These are phyloP conservation scores for Bicyclus anynana DNA, from an alignment of 1,140 invertebrate genomes.

Conservation along the genomic window DNA sequence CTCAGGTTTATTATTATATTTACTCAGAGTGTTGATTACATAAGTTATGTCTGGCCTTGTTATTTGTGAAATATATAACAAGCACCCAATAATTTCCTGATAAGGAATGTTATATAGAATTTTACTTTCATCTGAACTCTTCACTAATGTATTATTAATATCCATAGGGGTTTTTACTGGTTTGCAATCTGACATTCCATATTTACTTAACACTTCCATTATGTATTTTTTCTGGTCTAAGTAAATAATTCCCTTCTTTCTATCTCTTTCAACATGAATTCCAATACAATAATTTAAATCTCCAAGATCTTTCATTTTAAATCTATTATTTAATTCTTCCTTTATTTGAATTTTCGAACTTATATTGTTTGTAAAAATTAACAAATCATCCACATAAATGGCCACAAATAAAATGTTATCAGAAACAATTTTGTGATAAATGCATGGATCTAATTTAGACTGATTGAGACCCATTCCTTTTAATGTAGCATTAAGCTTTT, in stretches of 20 bases:
- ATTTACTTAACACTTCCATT: slow-evolving; percentile 29
- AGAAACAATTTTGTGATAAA: slow-evolving; percentile 26
- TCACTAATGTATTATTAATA: slow-evolving; percentile 16
- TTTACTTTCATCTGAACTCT: slow-evolving; percentile 39
- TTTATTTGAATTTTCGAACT: slow-evolving; percentile 19
- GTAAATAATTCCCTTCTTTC: slow-evolving; percentile 23
- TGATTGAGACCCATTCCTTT: slow-evolving; percentile 27
- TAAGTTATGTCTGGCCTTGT: slow-evolving; percentile 24
- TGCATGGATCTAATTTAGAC: slow-evolving; percentile 23
- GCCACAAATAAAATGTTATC: slow-evolving; percentile 25
- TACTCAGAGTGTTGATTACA: slow-evolving; percentile 24
- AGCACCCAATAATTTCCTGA: no score
- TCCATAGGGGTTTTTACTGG: slow-evolving; percentile 26
- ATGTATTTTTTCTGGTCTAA: slow-evolving; percentile 33
- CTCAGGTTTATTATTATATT: slow-evolving; percentile 23
- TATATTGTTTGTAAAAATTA: slow-evolving; percentile 13
- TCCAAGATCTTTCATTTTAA: slow-evolving; percentile 36
- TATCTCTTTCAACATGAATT: slow-evolving; percentile 35
- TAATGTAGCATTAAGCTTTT: slow-evolving; percentile 25
- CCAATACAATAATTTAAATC: slow-evolving; percentile 27
- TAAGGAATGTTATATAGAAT: slow-evolving; percentile 10
- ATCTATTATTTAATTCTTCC: slow-evolving; percentile 15
- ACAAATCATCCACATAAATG: slow-evolving; percentile 25
- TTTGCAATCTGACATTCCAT: slow-evolving; percentile 34
- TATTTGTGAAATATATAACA: slow-evolving; percentile 22